Conservation (phyloP, 2,113 vertebrate genomes). For the Sterrhoptilus dennistouni region DNA sequence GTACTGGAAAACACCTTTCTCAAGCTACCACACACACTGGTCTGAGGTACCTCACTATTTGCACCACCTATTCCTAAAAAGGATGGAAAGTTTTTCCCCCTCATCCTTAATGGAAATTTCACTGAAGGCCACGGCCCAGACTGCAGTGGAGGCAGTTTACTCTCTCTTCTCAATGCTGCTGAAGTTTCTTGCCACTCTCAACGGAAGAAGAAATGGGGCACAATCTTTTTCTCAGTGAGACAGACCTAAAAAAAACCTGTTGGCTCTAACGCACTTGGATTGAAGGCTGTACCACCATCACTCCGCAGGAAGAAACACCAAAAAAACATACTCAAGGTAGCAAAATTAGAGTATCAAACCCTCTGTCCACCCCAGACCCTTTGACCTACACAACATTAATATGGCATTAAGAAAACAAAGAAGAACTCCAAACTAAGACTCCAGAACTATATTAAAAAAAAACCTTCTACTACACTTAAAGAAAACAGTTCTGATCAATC, state of each 20-base stretch:
- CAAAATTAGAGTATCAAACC: background rate
- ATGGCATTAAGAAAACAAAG: background rate
- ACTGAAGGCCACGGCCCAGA: background rate
- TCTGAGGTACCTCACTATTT: background rate
- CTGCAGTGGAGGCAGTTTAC: background rate
- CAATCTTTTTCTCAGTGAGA: background rate
- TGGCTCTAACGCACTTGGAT: background rate
- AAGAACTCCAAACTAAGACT: background rate
- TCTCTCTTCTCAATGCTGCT: background rate
- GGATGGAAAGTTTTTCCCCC: background rate
- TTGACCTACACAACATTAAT: background rate
- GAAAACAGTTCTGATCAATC: background rate
- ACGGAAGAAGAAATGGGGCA: background rate
- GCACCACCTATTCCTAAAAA: background rate
- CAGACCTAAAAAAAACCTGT: background rate
- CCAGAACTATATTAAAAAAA: background rate
- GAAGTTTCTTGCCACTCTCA: background rate
- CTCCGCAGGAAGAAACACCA: background rate
- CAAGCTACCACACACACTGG: background rate
- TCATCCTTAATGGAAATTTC: background rate
- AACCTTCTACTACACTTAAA: background rate
- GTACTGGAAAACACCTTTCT: background rate
- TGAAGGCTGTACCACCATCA: background rate
- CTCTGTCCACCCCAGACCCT: background rate
- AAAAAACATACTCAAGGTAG: background rate